Evolutionary conservation across 1,140 invertebrate genomes (phyloP).

Genomic region (Orchestia grillus): DNA sequence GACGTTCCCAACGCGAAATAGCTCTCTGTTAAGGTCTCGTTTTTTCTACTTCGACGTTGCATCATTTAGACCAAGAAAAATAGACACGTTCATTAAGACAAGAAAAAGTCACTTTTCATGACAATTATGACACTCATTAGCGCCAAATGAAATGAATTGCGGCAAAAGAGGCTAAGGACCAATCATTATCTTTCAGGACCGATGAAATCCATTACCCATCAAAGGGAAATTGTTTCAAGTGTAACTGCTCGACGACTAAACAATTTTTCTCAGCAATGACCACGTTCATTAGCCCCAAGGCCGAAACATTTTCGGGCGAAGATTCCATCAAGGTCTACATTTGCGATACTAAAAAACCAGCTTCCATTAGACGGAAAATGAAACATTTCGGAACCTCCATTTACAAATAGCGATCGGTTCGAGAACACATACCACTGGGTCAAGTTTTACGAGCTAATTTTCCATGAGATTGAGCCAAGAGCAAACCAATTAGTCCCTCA

Average conservation of each 20-base stretch:
- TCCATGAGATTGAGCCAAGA: slow-evolving; percentile 8
- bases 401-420: not conserved
- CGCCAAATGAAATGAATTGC: not conserved
- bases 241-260: not conserved
- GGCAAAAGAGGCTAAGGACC: not conserved
- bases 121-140: not conserved
- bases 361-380: not conserved
- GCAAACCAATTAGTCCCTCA: not conserved
- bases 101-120: not conserved
- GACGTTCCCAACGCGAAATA: not conserved
- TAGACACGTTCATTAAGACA: not conserved
- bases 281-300: not conserved
- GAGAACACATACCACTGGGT: not conserved
- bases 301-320: no score
- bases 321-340: not conserved
- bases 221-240: not conserved
- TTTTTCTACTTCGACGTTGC: not conserved
- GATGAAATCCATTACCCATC: not conserved
- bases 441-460: not conserved
- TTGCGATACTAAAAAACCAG: not conserved
- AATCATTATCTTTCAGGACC: not conserved
- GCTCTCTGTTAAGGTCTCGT: not conserved
- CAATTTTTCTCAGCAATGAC: not conserved
- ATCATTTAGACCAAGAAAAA: not conserved
- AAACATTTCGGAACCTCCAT: not conserved